phyloP scores from a whole-genome alignment of 2,888 invertebrate species.

The Chironomus riparius region DNA sequence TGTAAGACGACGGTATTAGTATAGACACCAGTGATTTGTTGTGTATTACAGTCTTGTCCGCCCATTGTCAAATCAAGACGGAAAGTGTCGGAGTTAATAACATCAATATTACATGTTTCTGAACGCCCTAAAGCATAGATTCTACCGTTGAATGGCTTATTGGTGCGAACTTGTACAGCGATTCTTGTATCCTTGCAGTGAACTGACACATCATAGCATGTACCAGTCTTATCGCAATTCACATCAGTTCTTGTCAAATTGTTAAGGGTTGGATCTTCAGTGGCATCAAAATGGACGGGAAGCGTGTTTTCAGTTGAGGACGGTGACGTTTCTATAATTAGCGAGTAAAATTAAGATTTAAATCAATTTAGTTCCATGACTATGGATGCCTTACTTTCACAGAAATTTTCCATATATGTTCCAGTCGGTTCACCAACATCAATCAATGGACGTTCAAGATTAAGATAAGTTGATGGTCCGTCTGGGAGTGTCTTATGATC shows the following conservation, averaged over 20 bases:
- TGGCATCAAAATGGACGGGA: conserved; percentile 67
- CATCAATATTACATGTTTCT: conserved; percentile 91
- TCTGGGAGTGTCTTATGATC: conserved; percentile 88
- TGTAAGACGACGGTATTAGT: conserved; percentile 90
- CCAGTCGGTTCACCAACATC: conserved; percentile 87
- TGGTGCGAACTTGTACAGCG: conserved; percentile 84
- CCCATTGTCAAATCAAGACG: conserved; percentile 85
- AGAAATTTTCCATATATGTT: conserved; percentile 81
- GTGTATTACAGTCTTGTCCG: conserved; percentile 92
- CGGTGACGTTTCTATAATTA: conserved; percentile 44
- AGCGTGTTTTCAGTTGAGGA: conserved; percentile 48
- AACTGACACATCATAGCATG: conserved; percentile 89
- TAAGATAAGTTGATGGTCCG: conserved; percentile 83
- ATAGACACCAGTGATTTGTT: conserved; percentile 89
- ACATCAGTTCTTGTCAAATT: conserved; percentile 69
- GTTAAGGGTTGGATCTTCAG: conserved; percentile 62
- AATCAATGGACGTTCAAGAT: conserved; percentile 79
- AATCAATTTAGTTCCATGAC: too few species aligned
- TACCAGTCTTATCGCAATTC: conserved; percentile 90
- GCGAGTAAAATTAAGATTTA: too few species aligned
- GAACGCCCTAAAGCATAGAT: conserved; percentile 89
- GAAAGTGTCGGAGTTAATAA: conserved; percentile 86
- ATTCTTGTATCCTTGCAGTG: conserved; percentile 92
- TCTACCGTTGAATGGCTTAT: conserved; percentile 88
- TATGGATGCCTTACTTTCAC: conserved; percentile 63